Evolutionary conservation across 2,888 invertebrate species (phyloP).

Genomic region (Eugnorisma glareosa): DNA sequence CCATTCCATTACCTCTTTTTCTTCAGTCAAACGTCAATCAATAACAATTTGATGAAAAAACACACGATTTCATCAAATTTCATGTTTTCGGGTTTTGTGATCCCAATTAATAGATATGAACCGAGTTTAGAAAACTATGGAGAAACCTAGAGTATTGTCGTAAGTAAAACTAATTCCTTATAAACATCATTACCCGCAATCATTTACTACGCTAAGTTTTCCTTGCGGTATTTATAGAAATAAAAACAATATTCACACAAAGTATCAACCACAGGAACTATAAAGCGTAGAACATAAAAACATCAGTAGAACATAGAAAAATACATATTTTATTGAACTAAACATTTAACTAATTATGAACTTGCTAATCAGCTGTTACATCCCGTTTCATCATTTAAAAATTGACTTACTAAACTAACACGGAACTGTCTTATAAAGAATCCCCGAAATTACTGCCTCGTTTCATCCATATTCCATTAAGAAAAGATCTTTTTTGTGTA

Average conservation of each 20-base stretch:
- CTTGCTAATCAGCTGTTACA: neutral
- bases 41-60: constrained; percentile 18
- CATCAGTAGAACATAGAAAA: too few species aligned
- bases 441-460: neutral
- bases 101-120: constrained; percentile 21
- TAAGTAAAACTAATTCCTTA: constrained; percentile 67
- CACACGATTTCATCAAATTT: too few species aligned
- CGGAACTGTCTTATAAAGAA: neutral
- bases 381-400: neutral
- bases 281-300: neutral
- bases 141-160: constrained; percentile 74
- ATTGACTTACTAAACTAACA: neutral
- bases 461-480: neutral
- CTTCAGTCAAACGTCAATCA: constrained; percentile 32
- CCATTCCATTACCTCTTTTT: neutral
- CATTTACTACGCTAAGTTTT: constrained; percentile 8
- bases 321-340: neutral
- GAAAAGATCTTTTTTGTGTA: neutral
- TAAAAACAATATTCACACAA: neutral
- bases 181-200: neutral
- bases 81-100: constrained; percentile 15
- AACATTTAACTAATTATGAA: neutral
- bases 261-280: neutral
- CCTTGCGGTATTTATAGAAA: constrained; percentile 17
- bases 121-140: constrained; percentile 62